Evolutionary conservation across 2,797 vertebrate species (phyloP).

Genomic region (Scyliorhinus canicula): DNA sequence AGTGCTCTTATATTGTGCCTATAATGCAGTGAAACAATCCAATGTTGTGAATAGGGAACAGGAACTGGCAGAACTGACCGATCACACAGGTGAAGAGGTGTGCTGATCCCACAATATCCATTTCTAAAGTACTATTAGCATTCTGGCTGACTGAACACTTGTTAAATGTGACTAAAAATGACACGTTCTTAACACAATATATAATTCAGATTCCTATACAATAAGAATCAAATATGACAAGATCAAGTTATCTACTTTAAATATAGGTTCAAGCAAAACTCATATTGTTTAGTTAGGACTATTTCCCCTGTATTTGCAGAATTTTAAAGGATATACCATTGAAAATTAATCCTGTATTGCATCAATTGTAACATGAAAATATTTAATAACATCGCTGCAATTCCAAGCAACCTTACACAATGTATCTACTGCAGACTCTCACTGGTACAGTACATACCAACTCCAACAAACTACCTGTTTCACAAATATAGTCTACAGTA

Average conservation of each 20-base stretch:
- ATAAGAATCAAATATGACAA: neutral
- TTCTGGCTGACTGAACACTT: neutral
- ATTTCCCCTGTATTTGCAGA: neutral
- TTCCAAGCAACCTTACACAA: neutral
- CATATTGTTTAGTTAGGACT: neutral
- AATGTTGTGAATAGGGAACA: neutral
- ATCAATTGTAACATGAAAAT: neutral
- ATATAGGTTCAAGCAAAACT: neutral
- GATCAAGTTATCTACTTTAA: neutral
- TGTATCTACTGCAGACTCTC: no score
- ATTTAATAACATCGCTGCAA: neutral
- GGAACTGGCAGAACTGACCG: neutral
- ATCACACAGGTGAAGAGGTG: neutral
- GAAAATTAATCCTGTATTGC: neutral
- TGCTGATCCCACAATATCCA: no score
- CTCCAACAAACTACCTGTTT: neutral
- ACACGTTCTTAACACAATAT: neutral
- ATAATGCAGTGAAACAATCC: neutral
- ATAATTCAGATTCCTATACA: neutral
- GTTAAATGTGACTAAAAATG: neutral
- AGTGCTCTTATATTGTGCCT: neutral
- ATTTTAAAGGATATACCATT: neutral
- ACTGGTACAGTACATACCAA: neutral
- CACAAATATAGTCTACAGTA: neutral
- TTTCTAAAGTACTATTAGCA: neutral